Conservation (phyloP, 2,113 vertebrate genomes). For the Sclerurus mexicanus region DNA sequence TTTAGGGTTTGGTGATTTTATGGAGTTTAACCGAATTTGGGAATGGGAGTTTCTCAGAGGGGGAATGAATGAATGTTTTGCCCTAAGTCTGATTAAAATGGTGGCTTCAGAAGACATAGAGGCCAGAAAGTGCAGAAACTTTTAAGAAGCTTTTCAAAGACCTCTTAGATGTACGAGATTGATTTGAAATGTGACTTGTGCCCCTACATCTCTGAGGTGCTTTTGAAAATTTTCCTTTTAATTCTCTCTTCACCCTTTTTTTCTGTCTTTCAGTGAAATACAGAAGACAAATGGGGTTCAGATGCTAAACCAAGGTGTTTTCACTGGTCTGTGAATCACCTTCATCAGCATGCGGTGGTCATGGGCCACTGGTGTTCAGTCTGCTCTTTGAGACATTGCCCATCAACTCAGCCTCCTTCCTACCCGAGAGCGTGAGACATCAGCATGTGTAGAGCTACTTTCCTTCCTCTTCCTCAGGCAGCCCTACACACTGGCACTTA, state of each 20-base stretch:
- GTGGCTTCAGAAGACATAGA: constrained; percentile 13
- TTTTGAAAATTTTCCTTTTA: constrained; percentile 37
- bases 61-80: not conserved
- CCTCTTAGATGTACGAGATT: constrained; percentile 7
- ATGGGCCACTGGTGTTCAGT: not conserved
- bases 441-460: not conserved
- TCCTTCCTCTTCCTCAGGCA: not conserved
- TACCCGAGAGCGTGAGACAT: not conserved
- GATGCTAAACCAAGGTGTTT: not conserved
- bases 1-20: constrained; percentile 32
- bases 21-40: not conserved
- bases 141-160: constrained; percentile 31
- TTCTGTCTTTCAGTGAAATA: not conserved
- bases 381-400: not conserved
- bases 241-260: not conserved
- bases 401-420: not conserved
- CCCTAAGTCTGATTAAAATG: constrained; percentile 25
- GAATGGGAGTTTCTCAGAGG: not conserved
- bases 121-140: constrained; percentile 14
- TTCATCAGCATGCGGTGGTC: not conserved
- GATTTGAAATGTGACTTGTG: constrained; percentile 57
- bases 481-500: not conserved
- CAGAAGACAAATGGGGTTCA: not conserved
- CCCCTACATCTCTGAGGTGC: not conserved
- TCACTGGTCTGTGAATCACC: not conserved